phyloP scores from a whole-genome alignment of 2,113 vertebrate genomes.

The Pogonocichla stellata region DNA sequence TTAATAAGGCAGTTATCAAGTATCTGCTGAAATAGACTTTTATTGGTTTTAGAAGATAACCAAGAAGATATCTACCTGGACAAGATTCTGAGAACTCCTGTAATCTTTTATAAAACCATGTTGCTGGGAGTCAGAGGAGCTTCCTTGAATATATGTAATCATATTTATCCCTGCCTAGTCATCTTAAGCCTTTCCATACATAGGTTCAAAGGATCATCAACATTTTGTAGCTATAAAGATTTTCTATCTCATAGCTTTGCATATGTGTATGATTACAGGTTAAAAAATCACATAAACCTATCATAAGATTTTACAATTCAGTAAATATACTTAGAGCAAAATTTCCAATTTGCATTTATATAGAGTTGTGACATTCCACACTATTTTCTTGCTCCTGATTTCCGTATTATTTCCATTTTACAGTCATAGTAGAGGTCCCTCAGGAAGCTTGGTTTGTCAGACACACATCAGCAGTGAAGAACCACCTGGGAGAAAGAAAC shows the following conservation, averaged over 20 bases:
- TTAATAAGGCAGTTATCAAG: not conserved
- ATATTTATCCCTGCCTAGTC: not conserved
- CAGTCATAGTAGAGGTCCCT: not conserved
- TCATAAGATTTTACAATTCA: not conserved
- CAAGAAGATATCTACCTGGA: not conserved
- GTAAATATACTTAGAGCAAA: not conserved
- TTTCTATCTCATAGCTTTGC: not conserved
- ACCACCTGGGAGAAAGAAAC: not conserved
- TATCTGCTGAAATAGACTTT: not conserved
- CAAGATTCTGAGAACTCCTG: not conserved
- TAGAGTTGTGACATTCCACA: not conserved
- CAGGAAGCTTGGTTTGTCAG: not conserved
- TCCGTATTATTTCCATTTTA: not conserved
- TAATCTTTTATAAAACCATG: not conserved
- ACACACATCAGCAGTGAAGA: fast-evolving
- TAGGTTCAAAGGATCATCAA: not conserved
- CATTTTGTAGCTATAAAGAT: not conserved
- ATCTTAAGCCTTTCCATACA: not conserved
- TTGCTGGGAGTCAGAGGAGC: not conserved
- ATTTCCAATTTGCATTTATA: not conserved
- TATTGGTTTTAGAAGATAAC: not conserved
- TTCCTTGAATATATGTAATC: not conserved
- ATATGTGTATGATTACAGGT: not conserved
- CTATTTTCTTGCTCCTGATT: not conserved
- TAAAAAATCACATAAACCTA: not conserved